phyloP scores from a whole-genome alignment of 2,113 vertebrate genomes.

The Hiodon alosoides region DNA sequence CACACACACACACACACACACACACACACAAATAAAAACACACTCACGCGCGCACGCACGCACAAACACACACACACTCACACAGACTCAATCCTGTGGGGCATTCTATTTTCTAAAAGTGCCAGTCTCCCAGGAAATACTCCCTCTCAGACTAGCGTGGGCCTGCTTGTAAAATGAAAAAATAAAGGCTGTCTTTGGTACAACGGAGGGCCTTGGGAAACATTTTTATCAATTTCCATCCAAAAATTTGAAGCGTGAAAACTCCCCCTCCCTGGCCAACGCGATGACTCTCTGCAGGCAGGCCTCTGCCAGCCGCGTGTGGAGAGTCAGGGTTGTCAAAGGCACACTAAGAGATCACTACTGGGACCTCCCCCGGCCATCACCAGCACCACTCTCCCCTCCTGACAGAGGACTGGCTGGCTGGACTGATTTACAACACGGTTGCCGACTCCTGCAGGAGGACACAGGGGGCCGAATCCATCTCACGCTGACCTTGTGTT shows the following conservation, averaged over 20 bases:
- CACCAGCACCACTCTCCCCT: not conserved
- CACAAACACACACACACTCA: too few species aligned
- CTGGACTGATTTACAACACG: constrained; percentile 30
- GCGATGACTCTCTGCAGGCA: not conserved
- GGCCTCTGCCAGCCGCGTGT: not conserved
- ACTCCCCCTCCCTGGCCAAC: not conserved
- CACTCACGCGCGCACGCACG: too few species aligned
- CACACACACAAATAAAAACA: not conserved
- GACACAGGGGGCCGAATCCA: constrained; percentile 36
- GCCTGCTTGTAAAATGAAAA: not conserved
- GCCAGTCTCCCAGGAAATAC: not conserved
- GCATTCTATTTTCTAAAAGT: too few species aligned
- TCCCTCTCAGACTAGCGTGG: not conserved
- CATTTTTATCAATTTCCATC: not conserved
- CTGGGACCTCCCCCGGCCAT: not conserved
- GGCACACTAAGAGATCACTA: not conserved
- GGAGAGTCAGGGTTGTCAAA: not conserved
- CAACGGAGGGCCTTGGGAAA: not conserved
- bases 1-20: not conserved
- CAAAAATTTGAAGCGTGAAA: not conserved
- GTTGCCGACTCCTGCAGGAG: constrained; percentile 23
- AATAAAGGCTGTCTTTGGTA: not conserved
- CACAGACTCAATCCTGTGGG: too few species aligned
- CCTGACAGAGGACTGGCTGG: constrained; percentile 12
- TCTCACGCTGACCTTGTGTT: constrained; percentile 36